Evolutionary conservation across 2,797 vertebrate species (phyloP).

Genomic region (Ibycter americanus): DNA sequence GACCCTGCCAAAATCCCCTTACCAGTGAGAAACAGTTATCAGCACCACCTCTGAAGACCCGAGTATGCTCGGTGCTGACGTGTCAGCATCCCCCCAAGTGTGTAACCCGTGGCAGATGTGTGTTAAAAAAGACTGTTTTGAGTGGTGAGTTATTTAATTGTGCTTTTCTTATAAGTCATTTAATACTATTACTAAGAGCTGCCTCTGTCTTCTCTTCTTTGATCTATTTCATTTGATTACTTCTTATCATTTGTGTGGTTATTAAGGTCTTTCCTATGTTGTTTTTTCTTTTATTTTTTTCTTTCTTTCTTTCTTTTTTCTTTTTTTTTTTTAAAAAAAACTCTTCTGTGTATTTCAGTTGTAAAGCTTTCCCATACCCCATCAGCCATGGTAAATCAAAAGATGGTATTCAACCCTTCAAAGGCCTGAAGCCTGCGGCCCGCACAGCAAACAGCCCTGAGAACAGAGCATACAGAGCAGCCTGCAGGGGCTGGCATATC

Average conservation of each 20-base stretch:
- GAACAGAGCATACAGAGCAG: slow-evolving; percentile 87
- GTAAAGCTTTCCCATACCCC: slow-evolving; percentile 68
- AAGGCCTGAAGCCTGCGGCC: slow-evolving; percentile 99
- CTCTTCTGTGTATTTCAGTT: slow-evolving; percentile 67
- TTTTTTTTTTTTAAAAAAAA: not conserved
- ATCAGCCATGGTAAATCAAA: slow-evolving; percentile 91
- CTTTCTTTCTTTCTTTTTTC: not conserved
- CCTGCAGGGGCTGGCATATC: slow-evolving; percentile 77
- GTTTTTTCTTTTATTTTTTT: not conserved
- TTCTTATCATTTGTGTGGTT: slow-evolving; percentile 58
- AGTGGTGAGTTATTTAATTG: slow-evolving; percentile 67
- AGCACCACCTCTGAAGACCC: not conserved
- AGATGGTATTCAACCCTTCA: slow-evolving; percentile 99
- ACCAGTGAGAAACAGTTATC: not conserved
- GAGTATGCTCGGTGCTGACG: not conserved
- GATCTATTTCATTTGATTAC: slow-evolving; percentile 49
- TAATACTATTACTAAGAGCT: slow-evolving; percentile 34
- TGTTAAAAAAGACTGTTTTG: slow-evolving; percentile 76
- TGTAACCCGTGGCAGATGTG: not conserved
- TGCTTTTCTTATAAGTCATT: slow-evolving; percentile 30
- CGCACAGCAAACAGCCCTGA: slow-evolving; percentile 95
- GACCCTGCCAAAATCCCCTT: not conserved
- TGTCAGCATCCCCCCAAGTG: not conserved
- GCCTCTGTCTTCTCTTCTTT: slow-evolving; percentile 34
- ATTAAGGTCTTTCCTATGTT: slow-evolving; percentile 43